These are phyloP conservation scores for Nyctalus aviator DNA, from an alignment of 2,797 vertebrate genomes.

Conservation along the genomic window DNA sequence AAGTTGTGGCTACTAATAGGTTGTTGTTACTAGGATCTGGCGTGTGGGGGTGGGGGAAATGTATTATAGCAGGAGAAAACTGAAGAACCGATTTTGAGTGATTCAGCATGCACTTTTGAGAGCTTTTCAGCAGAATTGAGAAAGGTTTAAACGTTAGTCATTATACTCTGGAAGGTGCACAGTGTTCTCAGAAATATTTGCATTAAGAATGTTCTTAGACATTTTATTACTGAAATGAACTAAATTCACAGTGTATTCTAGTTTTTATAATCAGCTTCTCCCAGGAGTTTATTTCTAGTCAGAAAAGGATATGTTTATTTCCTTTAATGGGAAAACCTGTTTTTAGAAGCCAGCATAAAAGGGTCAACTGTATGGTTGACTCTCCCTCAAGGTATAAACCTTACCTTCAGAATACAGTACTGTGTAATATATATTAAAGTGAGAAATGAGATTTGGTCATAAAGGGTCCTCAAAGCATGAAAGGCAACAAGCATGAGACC, in stretches of 20 bases:
- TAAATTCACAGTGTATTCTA: background rate
- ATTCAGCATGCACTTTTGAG: background rate
- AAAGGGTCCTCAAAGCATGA: background rate
- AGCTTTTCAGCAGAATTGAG: conserved; percentile 19
- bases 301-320: conserved; percentile 15
- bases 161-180: background rate
- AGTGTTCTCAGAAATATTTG: background rate
- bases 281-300: background rate
- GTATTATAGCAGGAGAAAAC: background rate
- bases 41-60: background rate
- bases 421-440: background rate
- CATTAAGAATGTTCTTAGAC: background rate
- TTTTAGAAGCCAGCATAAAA: conserved; percentile 50
- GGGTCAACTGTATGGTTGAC: background rate
- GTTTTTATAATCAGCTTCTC: background rate
- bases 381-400: background rate
- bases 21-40: background rate
- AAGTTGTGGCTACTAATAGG: background rate
- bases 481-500: background rate
- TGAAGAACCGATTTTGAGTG: background rate
- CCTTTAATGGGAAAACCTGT: background rate
- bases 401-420: background rate
- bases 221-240: background rate
- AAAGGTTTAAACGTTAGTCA: background rate
- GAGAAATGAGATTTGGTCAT: conserved; percentile 28